Evolutionary conservation across 2,797 vertebrate genomes (phyloP).

Genomic region (Okamejei kenojei): DNA sequence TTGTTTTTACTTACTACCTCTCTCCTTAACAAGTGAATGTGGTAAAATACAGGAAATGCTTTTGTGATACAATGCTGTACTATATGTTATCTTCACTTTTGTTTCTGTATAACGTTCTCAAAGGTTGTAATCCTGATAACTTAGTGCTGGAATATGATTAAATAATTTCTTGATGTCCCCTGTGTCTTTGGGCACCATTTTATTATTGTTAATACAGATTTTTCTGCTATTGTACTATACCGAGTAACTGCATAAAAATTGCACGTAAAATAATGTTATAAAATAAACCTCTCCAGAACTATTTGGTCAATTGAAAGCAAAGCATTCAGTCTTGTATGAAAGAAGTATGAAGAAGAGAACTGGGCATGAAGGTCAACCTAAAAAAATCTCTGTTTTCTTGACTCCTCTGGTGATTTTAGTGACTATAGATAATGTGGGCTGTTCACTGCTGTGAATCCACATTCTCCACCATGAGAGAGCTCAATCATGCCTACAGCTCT

Average conservation of each 20-base stretch:
- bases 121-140: too few relatives aligned
- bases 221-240: background rate
- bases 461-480: background rate
- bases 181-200: background rate
- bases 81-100: too few relatives aligned
- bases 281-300: background rate
- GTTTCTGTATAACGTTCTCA: too few relatives aligned
- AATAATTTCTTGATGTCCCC: background rate
- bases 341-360: background rate
- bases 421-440: background rate
- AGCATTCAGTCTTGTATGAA: background rate
- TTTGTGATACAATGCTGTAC: too few relatives aligned
- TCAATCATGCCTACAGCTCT: background rate
- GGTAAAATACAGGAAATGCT: too few relatives aligned
- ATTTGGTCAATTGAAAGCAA: background rate
- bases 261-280: background rate
- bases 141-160: too few relatives aligned
- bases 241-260: background rate
- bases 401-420: background rate
- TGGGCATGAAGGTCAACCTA: background rate
- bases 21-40: too few relatives aligned
- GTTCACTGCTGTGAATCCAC: background rate
- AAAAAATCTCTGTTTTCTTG: background rate
- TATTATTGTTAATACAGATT: too few relatives aligned
- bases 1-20: too few relatives aligned